phyloP scores from a whole-genome alignment of 1,140 invertebrate species.

The Cyrtorhinus lividipennis region DNA sequence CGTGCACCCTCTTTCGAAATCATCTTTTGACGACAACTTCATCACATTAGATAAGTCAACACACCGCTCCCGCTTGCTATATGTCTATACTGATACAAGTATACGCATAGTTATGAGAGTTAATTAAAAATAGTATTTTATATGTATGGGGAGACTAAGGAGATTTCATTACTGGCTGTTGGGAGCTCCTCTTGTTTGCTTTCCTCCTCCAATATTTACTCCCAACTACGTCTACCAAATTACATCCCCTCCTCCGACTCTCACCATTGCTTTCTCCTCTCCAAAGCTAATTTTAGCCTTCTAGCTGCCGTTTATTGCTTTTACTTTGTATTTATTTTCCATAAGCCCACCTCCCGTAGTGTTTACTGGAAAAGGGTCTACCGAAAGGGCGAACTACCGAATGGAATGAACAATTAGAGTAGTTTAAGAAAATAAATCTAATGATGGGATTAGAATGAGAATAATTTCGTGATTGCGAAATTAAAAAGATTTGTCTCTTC shows the following conservation, averaged over 20 bases:
- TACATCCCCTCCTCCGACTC: background rate
- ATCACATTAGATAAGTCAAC: background rate
- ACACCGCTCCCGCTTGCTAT: background rate
- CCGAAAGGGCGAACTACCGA: no score
- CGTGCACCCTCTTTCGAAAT: no score
- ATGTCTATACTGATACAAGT: background rate
- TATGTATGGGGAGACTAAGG: background rate
- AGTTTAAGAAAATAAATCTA: background rate
- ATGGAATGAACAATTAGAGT: background rate
- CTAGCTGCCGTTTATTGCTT: background rate
- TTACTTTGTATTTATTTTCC: conserved; percentile 5
- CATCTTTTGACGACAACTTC: background rate
- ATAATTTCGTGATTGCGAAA: no score
- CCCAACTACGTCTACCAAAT: background rate
- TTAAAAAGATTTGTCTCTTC: no score
- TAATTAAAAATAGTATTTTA: background rate
- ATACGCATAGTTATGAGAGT: background rate
- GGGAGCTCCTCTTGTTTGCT: background rate
- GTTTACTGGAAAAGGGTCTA: background rate
- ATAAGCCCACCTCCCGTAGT: background rate
- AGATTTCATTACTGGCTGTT: conserved; percentile 8
- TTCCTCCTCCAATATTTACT: background rate
- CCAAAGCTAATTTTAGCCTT: conserved; percentile 3
- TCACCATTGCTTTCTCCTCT: conserved; percentile 2
- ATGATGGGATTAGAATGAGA: no score